phyloP scores from a whole-genome alignment of 2,888 invertebrate species.

The Conistra vaccinii region DNA sequence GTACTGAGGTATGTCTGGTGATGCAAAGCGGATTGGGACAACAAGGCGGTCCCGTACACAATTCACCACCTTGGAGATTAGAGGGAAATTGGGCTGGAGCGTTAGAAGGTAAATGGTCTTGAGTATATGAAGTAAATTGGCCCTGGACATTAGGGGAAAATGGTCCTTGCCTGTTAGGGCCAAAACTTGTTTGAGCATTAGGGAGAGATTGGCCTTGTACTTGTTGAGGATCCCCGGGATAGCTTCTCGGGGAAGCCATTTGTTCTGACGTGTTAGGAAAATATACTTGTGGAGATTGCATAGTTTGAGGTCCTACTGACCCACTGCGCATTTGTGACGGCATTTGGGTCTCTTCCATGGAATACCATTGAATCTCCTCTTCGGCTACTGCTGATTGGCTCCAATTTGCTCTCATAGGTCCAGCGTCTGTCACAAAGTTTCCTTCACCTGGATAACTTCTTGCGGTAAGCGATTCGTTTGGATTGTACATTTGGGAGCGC shows the following conservation, averaged over 20 bases:
- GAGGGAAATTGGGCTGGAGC: not conserved
- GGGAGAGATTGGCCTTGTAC: not conserved
- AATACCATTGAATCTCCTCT: slow-evolving; percentile 39
- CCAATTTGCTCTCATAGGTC: slow-evolving; percentile 4
- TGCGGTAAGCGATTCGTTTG: not conserved
- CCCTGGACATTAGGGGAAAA: not conserved
- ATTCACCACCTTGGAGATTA: not conserved
- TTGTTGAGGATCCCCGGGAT: not conserved
- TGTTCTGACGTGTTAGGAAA: slow-evolving; percentile 2
- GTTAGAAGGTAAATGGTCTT: not conserved
- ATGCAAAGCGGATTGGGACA: slow-evolving; percentile 26
- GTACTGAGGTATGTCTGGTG: not conserved
- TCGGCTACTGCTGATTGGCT: not conserved
- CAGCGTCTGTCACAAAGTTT: slow-evolving; percentile 17
- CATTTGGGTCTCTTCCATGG: slow-evolving; percentile 41
- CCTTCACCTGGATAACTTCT: slow-evolving; percentile 30
- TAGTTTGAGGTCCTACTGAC: not conserved
- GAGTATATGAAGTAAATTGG: not conserved
- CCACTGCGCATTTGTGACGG: slow-evolving; percentile 29
- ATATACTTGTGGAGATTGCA: not conserved
- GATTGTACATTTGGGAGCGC: slow-evolving; percentile 9
- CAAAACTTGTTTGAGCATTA: slow-evolving; percentile 11
- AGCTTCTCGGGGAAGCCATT: not conserved
- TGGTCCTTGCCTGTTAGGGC: not conserved
- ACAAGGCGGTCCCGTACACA: slow-evolving; percentile 17